A percentile compares a stretch with the other conserved stretches of the same genome.
Evolutionary conservation across 1,140 invertebrate species (phyloP).

Genomic region (Matsumurasca onukii): DNA sequence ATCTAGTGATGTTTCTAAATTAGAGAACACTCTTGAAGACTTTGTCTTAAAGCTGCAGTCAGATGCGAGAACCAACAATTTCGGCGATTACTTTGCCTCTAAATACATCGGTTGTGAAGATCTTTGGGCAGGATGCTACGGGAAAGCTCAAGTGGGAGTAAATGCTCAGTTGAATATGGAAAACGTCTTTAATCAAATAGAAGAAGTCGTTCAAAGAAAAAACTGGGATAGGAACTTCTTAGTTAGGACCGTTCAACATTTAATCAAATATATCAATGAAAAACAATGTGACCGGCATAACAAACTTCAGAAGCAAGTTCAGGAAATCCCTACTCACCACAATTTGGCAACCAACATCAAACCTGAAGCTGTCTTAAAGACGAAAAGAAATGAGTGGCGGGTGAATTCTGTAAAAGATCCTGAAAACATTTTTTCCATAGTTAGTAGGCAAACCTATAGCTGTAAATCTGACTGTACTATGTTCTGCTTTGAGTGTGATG

Average conservation of each 20-base stretch:
- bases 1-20: not conserved
- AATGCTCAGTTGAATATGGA: conserved; percentile 32
- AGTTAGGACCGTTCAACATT: conserved; percentile 23
- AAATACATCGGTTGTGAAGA: conserved; percentile 25
- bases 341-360: conserved; percentile 10
- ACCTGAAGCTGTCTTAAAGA: not conserved
- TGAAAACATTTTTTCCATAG: conserved; percentile 18
- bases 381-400: conserved; percentile 4
- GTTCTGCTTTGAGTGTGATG: conserved; percentile 2
- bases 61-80: not conserved
- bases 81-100: conserved; percentile 24
- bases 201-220: conserved; percentile 22
- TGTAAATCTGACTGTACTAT: conserved; percentile 23
- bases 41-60: conserved; percentile 19
- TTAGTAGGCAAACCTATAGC: not conserved
- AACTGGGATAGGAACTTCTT: conserved; percentile 24
- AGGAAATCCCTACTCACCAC: conserved; percentile 20
- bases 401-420: conserved; percentile 27
- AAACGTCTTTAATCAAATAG: conserved; percentile 26
- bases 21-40: not conserved
- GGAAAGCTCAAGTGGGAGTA: conserved; percentile 14
- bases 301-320: conserved; percentile 27
- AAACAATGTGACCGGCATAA: conserved; percentile 24
- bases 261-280: conserved; percentile 30
- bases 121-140: conserved; percentile 31